phyloP scores from a whole-genome alignment of 1,140 invertebrate species.

The Harpegnathos saltator region DNA sequence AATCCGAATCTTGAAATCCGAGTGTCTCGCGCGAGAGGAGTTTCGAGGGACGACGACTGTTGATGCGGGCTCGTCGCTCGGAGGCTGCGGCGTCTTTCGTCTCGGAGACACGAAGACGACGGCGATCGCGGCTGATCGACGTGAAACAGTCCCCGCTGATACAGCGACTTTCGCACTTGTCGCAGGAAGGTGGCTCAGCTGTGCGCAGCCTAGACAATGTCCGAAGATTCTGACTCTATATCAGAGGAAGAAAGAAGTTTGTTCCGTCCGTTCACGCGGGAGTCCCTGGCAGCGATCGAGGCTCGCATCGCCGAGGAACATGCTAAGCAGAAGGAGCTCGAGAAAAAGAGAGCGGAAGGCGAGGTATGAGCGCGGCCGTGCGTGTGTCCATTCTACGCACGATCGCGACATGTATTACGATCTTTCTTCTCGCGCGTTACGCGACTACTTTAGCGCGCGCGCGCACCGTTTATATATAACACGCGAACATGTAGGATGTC shows the following conservation, averaged over 20 bases:
- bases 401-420: conserved; percentile 16
- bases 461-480: too few relatives aligned
- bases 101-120: too few relatives aligned
- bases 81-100: too few relatives aligned
- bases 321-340: conserved; percentile 97
- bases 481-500: background rate
- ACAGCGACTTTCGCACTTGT: conserved; percentile 15
- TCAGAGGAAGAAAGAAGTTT: conserved; percentile 97
- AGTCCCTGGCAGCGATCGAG: conserved; percentile 97
- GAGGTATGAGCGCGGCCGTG: conserved; percentile 88
- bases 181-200: conserved; percentile 85
- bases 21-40: too few relatives aligned
- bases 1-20: too few relatives aligned
- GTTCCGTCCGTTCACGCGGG: conserved; percentile 99
- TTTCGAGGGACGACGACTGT: too few relatives aligned
- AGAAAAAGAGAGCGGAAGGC: conserved; percentile 97
- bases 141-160: background rate
- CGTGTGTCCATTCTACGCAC: conserved; percentile 3
- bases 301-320: conserved; percentile 96
- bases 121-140: too few relatives aligned
- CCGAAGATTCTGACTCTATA: conserved; percentile 95
- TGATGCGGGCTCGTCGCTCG: too few relatives aligned
- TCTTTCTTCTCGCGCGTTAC: conserved; percentile 4
- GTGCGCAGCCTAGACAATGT: conserved; percentile 89
- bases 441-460: conserved; percentile 20